phyloP scores from a whole-genome alignment of 2,888 invertebrate species.

The Hetaerina titia region DNA sequence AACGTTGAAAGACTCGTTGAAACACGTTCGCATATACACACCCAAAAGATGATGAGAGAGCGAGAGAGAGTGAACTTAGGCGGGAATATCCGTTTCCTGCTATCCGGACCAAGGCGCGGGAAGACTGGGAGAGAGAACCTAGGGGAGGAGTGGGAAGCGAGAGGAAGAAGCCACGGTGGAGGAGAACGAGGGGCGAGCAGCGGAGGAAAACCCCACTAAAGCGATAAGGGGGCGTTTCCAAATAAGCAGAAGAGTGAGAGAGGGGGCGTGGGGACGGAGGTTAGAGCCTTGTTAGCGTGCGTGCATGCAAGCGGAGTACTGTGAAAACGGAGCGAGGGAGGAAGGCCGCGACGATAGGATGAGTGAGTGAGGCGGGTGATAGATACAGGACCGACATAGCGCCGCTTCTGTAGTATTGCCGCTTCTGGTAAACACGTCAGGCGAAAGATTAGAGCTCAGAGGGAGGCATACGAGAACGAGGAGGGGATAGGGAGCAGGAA shows the following conservation, averaged over 20 bases:
- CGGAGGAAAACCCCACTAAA: not conserved
- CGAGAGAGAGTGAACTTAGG: not conserved
- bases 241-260: not conserved
- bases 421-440: constrained; percentile 22
- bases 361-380: not conserved
- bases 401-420: constrained; percentile 10
- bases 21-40: not conserved
- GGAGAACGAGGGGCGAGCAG: not conserved
- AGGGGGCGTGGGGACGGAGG: not conserved
- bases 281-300: not conserved
- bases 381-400: not conserved
- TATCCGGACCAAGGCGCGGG: not conserved
- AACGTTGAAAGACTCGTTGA: not conserved
- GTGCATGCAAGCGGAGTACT: not conserved
- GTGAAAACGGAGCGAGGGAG: not conserved
- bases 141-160: not conserved
- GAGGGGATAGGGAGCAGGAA: not conserved
- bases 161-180: not conserved
- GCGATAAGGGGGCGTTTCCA: not conserved
- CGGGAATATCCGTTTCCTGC: constrained; percentile 12
- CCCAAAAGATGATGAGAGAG: constrained; percentile 7
- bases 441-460: not conserved
- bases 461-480: too few species aligned
- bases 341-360: not conserved
- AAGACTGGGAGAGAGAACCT: not conserved